Percentiles rank a stretch among this genome's conserved stretches.
phyloP scores from a whole-genome alignment of 2,888 invertebrate genomes.

The Hypolimnas misippus region DNA sequence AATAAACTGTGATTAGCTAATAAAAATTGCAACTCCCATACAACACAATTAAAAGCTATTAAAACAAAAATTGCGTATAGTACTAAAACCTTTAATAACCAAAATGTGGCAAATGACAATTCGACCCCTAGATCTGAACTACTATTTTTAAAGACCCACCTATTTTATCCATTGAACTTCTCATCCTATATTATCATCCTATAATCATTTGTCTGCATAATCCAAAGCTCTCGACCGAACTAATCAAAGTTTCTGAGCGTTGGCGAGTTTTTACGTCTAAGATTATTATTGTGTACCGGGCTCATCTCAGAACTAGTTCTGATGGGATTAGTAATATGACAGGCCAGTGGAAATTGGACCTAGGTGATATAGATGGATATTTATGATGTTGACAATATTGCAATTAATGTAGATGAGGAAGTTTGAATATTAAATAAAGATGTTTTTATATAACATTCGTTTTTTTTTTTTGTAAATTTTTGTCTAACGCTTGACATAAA shows the following conservation, averaged over 20 bases:
- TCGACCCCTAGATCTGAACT: too few relatives aligned
- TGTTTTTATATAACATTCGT: too few relatives aligned
- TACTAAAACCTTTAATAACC: too few relatives aligned
- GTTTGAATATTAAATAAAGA: not conserved
- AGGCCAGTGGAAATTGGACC: conserved; percentile 28
- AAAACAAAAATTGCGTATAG: too few relatives aligned
- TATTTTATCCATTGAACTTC: too few relatives aligned
- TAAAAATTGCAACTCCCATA: too few relatives aligned
- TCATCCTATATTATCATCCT: conserved; percentile 15
- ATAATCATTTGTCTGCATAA: conserved; percentile 37
- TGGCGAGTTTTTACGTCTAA: conserved; percentile 52
- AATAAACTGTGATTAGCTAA: too few relatives aligned
- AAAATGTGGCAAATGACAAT: too few relatives aligned
- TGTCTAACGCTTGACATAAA: too few relatives aligned
- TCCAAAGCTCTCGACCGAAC: conserved; percentile 50
- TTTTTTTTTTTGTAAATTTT: too few relatives aligned
- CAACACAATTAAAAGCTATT: too few relatives aligned
- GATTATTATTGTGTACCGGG: conserved; percentile 54
- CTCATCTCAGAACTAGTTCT: conserved; percentile 31
- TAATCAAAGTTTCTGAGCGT: conserved; percentile 66
- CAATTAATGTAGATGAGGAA: not conserved
- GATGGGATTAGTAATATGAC: conserved; percentile 33
- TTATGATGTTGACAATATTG: conserved; percentile 2
- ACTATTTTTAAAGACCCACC: too few relatives aligned
- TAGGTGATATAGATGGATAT: conserved; percentile 10